These are phyloP conservation scores for Acanthopagrus latus DNA, from an alignment of 2,797 vertebrate species.

Conservation along the genomic window DNA sequence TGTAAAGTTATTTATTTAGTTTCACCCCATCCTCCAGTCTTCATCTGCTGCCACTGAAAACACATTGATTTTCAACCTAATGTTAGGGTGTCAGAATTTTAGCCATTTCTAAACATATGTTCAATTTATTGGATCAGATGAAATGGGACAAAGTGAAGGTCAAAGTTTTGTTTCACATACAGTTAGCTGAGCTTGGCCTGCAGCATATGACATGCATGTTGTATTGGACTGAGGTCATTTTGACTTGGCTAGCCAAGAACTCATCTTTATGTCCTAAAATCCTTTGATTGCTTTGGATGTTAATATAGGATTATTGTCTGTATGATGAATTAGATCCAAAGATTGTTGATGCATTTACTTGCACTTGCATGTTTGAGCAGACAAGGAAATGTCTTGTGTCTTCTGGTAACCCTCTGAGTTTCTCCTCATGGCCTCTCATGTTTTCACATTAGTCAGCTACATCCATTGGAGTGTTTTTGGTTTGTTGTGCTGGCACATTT, in stretches of 20 bases:
- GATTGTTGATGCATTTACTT: background rate
- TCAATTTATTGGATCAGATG: background rate
- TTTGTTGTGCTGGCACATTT: background rate
- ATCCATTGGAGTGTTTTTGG: background rate
- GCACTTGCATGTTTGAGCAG: background rate
- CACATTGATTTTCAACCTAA: background rate
- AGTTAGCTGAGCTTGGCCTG: background rate
- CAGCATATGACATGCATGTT: background rate
- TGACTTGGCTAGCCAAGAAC: background rate
- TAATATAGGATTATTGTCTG: background rate
- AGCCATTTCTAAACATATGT: background rate
- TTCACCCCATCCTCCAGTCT: no score
- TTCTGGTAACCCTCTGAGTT: slow-evolving; percentile 10
- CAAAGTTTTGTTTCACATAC: slow-evolving; percentile 1
- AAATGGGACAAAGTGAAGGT: background rate
- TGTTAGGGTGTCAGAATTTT: background rate
- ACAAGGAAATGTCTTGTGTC: background rate
- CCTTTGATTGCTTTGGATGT: background rate
- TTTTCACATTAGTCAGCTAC: background rate
- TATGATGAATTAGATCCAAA: background rate
- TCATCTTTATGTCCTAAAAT: background rate
- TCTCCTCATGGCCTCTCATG: background rate
- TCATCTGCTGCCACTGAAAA: background rate
- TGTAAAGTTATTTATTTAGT: no score
- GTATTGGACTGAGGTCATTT: background rate